Percentiles rank a stretch among this genome's conserved stretches.
These are phyloP conservation scores for Ophion costatus DNA, from an alignment of 2,888 invertebrate species.

Conservation along the genomic window DNA sequence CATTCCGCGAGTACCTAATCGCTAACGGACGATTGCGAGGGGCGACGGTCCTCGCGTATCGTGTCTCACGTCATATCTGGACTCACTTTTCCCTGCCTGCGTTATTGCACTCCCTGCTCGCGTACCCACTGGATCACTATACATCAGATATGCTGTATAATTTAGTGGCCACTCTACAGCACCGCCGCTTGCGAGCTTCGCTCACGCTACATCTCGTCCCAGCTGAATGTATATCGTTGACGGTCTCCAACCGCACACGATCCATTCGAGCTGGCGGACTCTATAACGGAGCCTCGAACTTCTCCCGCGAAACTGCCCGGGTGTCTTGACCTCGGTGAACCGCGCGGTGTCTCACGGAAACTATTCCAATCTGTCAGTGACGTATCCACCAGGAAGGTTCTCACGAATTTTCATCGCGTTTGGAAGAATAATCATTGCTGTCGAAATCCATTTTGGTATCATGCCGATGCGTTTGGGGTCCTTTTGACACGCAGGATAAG, in stretches of 20 bases:
- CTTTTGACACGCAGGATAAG: neutral
- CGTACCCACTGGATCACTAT: constrained; percentile 19
- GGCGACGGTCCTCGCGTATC: constrained; percentile 27
- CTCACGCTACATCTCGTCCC: constrained; percentile 33
- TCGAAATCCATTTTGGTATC: neutral
- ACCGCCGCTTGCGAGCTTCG: constrained; percentile 6
- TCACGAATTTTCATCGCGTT: constrained; percentile 2
- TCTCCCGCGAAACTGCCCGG: neutral
- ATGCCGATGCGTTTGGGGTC: neutral
- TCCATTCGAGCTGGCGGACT: neutral
- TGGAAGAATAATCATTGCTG: neutral
- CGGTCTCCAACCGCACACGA: constrained; percentile 26
- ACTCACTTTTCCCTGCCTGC: constrained; percentile 7
- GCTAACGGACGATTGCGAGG: constrained; percentile 40
- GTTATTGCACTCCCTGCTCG: constrained; percentile 8
- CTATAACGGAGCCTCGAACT: constrained; percentile 18
- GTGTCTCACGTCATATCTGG: constrained; percentile 31
- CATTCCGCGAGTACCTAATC: constrained; percentile 37
- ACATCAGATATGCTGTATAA: constrained; percentile 54
- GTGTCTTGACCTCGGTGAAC: constrained; percentile 37
- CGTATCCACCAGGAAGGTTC: neutral
- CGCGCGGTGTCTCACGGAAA: neutral
- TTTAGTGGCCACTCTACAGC: constrained; percentile 42
- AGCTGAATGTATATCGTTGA: constrained; percentile 1
- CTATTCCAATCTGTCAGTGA: neutral